Percentiles rank a stretch among this genome's conserved stretches.
These are phyloP conservation scores for Celastrina argiolus DNA, from an alignment of 2,888 invertebrate species.

Conservation along the genomic window DNA sequence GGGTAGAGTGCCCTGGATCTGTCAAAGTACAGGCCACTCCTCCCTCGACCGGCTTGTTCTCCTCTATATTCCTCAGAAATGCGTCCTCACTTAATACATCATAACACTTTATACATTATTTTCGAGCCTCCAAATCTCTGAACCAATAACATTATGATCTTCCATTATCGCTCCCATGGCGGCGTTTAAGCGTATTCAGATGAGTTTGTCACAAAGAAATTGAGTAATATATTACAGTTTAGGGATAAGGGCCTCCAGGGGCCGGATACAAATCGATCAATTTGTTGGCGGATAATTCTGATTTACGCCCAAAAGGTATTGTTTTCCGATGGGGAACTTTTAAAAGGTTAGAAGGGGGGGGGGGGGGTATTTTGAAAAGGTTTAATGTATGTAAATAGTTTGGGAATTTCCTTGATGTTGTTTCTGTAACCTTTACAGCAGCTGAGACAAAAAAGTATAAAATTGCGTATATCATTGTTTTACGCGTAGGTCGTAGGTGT, in stretches of 20 bases:
- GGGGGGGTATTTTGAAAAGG: neutral
- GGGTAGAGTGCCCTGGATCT: too few relatives aligned
- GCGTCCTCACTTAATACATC: too few relatives aligned
- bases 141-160: neutral
- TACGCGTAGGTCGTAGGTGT: too few relatives aligned
- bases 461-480: too few relatives aligned
- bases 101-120: too few relatives aligned
- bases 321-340: neutral
- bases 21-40: too few relatives aligned
- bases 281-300: conserved; percentile 6
- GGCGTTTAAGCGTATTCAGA: neutral
- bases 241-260: neutral
- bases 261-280: neutral
- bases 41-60: too few relatives aligned
- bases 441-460: too few relatives aligned
- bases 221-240: neutral
- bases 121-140: too few relatives aligned
- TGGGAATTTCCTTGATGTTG: too few relatives aligned
- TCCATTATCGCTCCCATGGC: neutral
- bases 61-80: too few relatives aligned
- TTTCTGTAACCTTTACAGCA: too few relatives aligned
- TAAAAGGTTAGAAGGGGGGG: neutral
- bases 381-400: neutral
- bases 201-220: neutral
- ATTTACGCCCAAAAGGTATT: neutral